A percentile compares a stretch with the other conserved stretches of the same genome.
Evolutionary conservation across 30 jellyfish, hydroid and myxozoan species (phyloP).

Genomic region (Cassiopea xamachana): DNA sequence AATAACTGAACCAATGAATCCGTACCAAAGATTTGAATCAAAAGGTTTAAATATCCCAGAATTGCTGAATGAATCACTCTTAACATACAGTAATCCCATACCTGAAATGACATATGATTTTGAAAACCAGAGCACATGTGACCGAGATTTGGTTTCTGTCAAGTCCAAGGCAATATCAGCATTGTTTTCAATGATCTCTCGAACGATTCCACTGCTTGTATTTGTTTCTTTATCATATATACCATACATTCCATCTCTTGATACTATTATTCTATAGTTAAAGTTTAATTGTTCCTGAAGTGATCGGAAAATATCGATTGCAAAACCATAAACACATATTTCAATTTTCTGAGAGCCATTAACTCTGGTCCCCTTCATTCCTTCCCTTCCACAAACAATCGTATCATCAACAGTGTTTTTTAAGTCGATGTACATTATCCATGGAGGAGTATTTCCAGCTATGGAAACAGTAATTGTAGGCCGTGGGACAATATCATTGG

Average conservation of each 20-base stretch:
- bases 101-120: not conserved
- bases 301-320: conserved; percentile 10
- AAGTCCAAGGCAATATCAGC: conserved; percentile 1
- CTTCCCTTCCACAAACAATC: not conserved
- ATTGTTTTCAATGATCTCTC: not conserved
- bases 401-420: not conserved
- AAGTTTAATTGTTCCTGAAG: conserved; percentile 5
- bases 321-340: conserved; percentile 35
- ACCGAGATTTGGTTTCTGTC: not conserved
- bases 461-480: not conserved
- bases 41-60: conserved; percentile 22
- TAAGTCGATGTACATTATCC: not conserved
- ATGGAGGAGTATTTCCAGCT: not conserved
- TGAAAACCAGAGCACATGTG: not conserved
- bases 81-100: not conserved
- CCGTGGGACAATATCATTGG: not conserved
- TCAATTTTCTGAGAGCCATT: not conserved
- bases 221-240: not conserved
- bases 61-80: not conserved
- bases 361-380: conserved; percentile 1
- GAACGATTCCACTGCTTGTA: not conserved
- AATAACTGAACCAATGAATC: not conserved
- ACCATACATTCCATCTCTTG: conserved; percentile 43
- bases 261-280: not conserved
- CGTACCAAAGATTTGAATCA: conserved; percentile 4